phyloP scores from a whole-genome alignment of 92 coral and sea anemone species.

The Phymanthus crucifer region DNA sequence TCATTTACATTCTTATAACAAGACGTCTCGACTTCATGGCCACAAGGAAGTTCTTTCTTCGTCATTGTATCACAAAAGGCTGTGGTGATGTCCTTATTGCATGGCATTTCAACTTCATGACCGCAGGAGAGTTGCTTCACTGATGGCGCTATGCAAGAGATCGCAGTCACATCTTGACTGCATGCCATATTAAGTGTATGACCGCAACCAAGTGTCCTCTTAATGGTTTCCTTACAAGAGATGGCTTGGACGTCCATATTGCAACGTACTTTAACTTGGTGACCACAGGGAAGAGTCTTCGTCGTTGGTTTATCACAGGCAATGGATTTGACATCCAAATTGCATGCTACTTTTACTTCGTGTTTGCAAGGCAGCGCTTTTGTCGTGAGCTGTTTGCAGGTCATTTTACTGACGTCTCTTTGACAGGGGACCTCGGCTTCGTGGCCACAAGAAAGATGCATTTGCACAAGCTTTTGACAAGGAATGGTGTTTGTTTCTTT shows the following conservation, averaged over 20 bases:
- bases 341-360: constrained; percentile 15
- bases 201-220: not conserved
- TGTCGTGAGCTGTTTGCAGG: not conserved
- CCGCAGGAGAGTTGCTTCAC: not conserved
- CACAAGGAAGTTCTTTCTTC: not conserved
- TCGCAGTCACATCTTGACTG: not conserved
- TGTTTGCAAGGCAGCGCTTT: constrained; percentile 21
- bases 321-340: not conserved
- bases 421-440: not conserved
- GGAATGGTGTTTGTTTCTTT: not conserved
- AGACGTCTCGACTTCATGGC: not conserved
- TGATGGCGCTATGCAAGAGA: not conserved
- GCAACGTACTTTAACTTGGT: not conserved
- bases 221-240: not conserved
- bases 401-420: not conserved
- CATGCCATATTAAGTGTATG: not conserved
- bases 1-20: not conserved
- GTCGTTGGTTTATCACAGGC: constrained; percentile 15
- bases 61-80: not conserved
- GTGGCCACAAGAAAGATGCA: not conserved
- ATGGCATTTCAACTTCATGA: not conserved
- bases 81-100: not conserved
- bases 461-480: not conserved
- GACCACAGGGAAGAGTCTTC: constrained; percentile 26
- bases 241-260: not conserved